Evolutionary conservation across 2,888 invertebrate species (phyloP), one percentile per base, ranked within the genome.

Genomic region (Crematogaster levior): DNA sequence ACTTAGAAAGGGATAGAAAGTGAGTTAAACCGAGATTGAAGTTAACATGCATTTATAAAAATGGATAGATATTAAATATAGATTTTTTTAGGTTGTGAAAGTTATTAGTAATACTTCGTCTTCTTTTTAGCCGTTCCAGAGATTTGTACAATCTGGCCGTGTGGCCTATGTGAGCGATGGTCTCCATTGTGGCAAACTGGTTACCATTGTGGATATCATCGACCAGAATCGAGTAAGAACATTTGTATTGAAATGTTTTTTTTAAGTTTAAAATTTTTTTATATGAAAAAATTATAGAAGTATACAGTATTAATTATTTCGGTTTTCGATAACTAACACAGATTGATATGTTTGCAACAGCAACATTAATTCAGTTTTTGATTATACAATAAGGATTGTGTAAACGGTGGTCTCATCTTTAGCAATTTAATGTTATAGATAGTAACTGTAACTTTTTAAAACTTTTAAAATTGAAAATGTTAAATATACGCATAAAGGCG

Each of bases 91-190:
- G 12, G 43, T 80, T 60, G 70, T 40, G 18, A 53, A 3, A 53
- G 0, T 0, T 10, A 30, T 15, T 18, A 77, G 46, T 74, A 12
- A 40, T 56, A 10, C 10, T 46, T 40, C 48, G 4, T 58, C 53
- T n/a, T 74, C 61, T 58, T 34, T 18, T 86, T 95, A 97, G 98
- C 97, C 98, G 94, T 98, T 98, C 96, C 96, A 97, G 93, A 97
- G 98, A 95, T 99, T 98, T 95, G 99, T 99, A 89, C 98, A 99
- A 95, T 97, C 99, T 89, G 99, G 99, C 95, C 98, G 99, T 91
- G 98, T 99, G 92, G 99, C 98, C 95, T 98, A 98, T 95, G 97
- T 99, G 92, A 97, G 98, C 84, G 97, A 98, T 93, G 99, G 99
- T 75, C 96, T 97, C 83, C 95, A 98, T 93, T 97, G 97, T 95